These are phyloP conservation scores for Coremacera marginata DNA, from an alignment of 2,888 invertebrate genomes.

Conservation along the genomic window DNA sequence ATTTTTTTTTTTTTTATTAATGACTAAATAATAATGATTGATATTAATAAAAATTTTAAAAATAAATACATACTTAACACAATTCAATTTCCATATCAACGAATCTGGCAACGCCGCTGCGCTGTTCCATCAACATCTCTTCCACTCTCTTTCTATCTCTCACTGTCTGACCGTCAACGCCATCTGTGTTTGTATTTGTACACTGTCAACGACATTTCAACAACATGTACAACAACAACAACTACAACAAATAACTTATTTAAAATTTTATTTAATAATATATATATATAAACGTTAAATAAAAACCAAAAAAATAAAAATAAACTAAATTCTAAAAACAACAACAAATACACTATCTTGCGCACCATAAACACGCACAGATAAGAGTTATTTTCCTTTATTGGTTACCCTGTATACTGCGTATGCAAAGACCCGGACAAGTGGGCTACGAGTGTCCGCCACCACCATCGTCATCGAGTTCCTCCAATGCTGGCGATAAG, in stretches of 20 bases:
- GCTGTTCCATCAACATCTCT: constrained; percentile 13
- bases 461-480: constrained; percentile 74
- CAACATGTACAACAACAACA: constrained; percentile 25
- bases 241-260: constrained; percentile 30
- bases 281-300: constrained; percentile 36
- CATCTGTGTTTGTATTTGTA: constrained; percentile 10
- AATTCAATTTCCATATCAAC: constrained; percentile 34
- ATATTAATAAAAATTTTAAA: constrained; percentile 5
- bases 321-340: constrained; percentile 38
- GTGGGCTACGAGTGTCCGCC: constrained; percentile 70
- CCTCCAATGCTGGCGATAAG: constrained; percentile 72
- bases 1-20: constrained; percentile 35
- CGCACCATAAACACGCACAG: constrained; percentile 69
- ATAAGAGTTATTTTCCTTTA: constrained; percentile 92
- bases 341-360: constrained; percentile 35
- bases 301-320: constrained; percentile 34
- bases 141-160: constrained; percentile 24
- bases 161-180: constrained; percentile 7
- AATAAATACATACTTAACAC: constrained; percentile 25
- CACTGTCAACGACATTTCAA: not conserved
- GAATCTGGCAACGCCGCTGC: constrained; percentile 37
- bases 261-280: constrained; percentile 31
- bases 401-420: constrained; percentile 97
- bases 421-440: constrained; percentile 87
- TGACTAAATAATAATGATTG: constrained; percentile 16